phyloP scores from a whole-genome alignment of 2,888 invertebrate species.

The Polia nebulosa region DNA sequence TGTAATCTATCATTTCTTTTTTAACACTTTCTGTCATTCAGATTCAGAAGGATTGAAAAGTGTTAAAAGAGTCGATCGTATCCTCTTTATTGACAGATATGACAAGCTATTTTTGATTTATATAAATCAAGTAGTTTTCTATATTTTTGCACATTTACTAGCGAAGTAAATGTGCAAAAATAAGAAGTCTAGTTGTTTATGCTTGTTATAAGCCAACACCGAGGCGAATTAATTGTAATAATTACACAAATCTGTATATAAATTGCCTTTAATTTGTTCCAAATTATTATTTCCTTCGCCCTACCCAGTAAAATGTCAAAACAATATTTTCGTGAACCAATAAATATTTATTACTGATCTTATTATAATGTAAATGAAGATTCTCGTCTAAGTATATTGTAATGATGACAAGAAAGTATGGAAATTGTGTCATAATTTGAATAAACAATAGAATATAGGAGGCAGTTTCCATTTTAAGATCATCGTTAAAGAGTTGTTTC shows the following conservation, averaged over 20 bases:
- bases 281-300: constrained; percentile 18
- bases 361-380: constrained; percentile 30
- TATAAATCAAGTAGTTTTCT: too few species aligned
- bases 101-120: too few species aligned
- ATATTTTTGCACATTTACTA: too few species aligned
- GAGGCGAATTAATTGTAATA: not conserved
- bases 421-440: constrained; percentile 24
- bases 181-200: too few species aligned
- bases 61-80: too few species aligned
- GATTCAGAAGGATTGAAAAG: too few species aligned
- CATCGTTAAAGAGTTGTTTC: constrained; percentile 9
- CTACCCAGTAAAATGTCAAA: constrained; percentile 26
- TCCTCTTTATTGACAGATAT: too few species aligned
- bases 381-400: constrained; percentile 16
- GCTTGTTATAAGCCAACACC: not conserved
- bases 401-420: not conserved
- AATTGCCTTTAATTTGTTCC: constrained; percentile 16
- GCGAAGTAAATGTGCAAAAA: too few species aligned
- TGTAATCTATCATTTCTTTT: not conserved
- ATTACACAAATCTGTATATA: constrained; percentile 9
- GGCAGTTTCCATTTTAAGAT: not conserved
- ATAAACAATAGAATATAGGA: constrained; percentile 15
- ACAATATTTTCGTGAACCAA: constrained; percentile 32
- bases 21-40: too few species aligned
- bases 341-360: constrained; percentile 51